Percentiles rank a stretch among this genome's conserved stretches.
Conservation (phyloP, 2,113 vertebrate genomes). For the Brachyhypopomus occidentalis region DNA sequence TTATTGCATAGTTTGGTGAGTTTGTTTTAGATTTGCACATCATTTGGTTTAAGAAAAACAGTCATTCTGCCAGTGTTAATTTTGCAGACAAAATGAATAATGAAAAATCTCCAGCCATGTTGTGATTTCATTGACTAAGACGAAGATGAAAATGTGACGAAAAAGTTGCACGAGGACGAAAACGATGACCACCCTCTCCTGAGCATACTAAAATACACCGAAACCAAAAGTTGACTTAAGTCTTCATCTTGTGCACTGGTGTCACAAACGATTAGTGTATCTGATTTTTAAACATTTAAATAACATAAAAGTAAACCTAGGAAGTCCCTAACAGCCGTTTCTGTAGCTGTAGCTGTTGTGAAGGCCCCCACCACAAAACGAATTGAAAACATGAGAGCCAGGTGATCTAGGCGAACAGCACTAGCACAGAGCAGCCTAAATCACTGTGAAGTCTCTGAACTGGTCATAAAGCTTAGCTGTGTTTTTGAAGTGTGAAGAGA, state of each 20-base stretch:
- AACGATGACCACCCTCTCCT: neutral
- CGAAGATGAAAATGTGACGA: neutral
- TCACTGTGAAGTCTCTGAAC: neutral
- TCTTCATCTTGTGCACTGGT: neutral
- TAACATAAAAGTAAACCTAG: neutral
- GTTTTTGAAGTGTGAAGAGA: neutral
- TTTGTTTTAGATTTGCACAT: slow-evolving; percentile 71
- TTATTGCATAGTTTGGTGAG: slow-evolving; percentile 82
- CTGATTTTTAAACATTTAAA: neutral
- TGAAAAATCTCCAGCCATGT: neutral
- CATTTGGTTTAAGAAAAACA: slow-evolving; percentile 69
- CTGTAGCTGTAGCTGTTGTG: neutral
- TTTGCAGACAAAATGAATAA: slow-evolving; percentile 14
- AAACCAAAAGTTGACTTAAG: neutral
- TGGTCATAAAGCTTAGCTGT: slow-evolving; percentile 5
- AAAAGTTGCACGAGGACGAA: no score
- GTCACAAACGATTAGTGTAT: neutral
- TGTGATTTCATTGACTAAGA: neutral
- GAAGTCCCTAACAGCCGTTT: neutral
- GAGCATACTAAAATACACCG: neutral
- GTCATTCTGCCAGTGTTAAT: slow-evolving; percentile 57
- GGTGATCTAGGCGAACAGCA: neutral
- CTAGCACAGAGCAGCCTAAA: neutral
- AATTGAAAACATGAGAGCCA: neutral
- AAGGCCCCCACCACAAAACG: neutral